These are phyloP conservation scores for Danio kyathit DNA, from an alignment of 2,797 vertebrate species.

Conservation along the genomic window DNA sequence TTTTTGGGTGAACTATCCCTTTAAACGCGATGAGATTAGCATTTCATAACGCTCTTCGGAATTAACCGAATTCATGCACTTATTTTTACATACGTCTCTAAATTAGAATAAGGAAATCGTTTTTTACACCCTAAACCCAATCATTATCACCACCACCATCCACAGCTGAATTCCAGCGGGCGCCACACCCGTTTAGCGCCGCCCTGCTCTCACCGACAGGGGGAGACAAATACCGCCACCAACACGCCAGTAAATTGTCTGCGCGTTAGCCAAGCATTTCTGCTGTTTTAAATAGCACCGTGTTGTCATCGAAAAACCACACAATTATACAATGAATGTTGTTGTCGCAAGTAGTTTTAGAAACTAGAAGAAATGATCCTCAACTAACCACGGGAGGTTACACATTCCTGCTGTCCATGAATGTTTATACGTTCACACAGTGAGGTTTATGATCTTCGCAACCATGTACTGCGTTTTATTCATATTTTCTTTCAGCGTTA, in stretches of 20 bases:
- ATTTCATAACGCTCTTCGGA: neutral
- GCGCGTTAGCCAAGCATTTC: neutral
- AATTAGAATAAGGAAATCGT: neutral
- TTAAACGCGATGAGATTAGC: neutral
- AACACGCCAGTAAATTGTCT: neutral
- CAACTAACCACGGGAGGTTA: neutral
- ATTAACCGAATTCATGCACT: neutral
- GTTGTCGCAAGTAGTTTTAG: neutral
- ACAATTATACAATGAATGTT: neutral
- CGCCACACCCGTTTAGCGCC: neutral
- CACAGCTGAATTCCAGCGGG: neutral
- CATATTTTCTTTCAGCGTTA: neutral
- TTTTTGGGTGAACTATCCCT: no score
- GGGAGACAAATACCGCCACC: slow-evolving; percentile 27
- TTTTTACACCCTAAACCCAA: neutral
- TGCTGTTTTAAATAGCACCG: neutral
- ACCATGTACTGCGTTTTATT: neutral
- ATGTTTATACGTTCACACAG: neutral
- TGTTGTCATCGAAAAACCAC: neutral
- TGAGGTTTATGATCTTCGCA: neutral
- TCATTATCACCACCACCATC: neutral
- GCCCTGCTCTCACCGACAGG: slow-evolving; percentile 10
- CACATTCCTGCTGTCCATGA: neutral
- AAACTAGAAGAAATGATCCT: neutral
- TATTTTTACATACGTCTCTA: neutral